phyloP scores from a whole-genome alignment of 2,888 invertebrate genomes.

The Agrochola litura region DNA sequence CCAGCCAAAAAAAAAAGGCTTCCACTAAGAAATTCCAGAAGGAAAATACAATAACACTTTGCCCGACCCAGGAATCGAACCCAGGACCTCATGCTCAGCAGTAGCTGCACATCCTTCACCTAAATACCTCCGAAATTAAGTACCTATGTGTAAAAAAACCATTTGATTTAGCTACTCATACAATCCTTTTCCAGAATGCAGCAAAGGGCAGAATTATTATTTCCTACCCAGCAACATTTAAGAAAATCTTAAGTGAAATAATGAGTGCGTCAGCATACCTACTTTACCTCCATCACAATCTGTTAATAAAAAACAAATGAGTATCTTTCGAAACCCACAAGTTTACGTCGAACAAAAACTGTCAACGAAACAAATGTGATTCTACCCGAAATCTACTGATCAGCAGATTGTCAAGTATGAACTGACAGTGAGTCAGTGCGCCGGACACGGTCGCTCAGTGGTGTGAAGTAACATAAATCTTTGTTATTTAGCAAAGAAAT shows the following conservation, averaged over 20 bases:
- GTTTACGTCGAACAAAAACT: conserved; percentile 63
- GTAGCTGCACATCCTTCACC: neutral
- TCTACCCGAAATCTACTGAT: conserved; percentile 70
- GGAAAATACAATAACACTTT: too few species aligned
- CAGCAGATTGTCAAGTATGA: conserved; percentile 70
- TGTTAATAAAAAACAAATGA: neutral
- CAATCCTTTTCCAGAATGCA: neutral
- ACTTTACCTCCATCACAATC: neutral
- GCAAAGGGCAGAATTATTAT: neutral
- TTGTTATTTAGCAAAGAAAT: conserved; percentile 50
- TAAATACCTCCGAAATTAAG: neutral
- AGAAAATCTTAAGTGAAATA: neutral
- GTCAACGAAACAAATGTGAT: conserved; percentile 66
- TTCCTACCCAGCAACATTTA: neutral
- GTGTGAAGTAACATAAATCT: conserved; percentile 45
- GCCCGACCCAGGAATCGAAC: too few species aligned
- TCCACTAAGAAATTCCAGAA: too few species aligned
- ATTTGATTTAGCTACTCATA: neutral
- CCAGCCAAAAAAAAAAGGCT: too few species aligned
- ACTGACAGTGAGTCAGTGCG: conserved; percentile 69
- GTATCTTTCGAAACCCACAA: conserved; percentile 20
- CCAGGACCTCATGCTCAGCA: too few species aligned
- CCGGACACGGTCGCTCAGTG: conserved; percentile 64
- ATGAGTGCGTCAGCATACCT: too few species aligned
- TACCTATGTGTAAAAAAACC: neutral